Percentiles rank a stretch among this genome's conserved stretches.
phyloP scores from a whole-genome alignment of 2,113 vertebrate genomes.

The Calonectris borealis region DNA sequence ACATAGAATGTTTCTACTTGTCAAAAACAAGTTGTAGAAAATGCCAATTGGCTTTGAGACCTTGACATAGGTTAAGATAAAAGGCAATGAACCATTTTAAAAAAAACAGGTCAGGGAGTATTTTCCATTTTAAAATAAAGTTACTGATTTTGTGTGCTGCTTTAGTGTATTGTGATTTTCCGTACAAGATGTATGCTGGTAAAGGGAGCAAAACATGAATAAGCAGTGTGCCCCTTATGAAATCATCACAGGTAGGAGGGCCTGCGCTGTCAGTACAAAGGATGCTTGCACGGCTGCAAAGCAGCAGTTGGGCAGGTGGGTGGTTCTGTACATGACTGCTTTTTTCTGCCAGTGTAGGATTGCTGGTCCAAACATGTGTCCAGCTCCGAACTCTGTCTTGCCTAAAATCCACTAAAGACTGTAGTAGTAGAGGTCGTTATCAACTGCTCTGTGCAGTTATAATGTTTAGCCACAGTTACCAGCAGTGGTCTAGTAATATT shows the following conservation, averaged over 20 bases:
- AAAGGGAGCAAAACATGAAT: neutral
- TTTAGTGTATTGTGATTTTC: neutral
- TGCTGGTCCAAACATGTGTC: neutral
- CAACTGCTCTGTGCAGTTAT: neutral
- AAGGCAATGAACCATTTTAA: neutral
- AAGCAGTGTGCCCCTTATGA: neutral
- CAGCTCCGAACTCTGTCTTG: neutral
- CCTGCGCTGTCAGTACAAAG: fast-evolving
- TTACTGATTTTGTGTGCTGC: neutral
- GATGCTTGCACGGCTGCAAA: neutral
- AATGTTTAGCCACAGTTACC: neutral
- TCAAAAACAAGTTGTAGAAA: neutral
- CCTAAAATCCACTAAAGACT: neutral
- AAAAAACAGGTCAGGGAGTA: neutral
- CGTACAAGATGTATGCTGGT: neutral
- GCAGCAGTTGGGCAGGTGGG: neutral
- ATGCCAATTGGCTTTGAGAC: neutral
- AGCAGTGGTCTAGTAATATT: neutral
- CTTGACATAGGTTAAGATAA: neutral
- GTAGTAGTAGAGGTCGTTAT: neutral
- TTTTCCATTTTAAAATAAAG: neutral
- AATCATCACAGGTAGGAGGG: neutral
- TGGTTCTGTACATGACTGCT: neutral
- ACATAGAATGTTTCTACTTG: neutral
- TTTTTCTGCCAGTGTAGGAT: neutral